Base-by-base conservation (phyloP, 2,797 vertebrate species). In the Steatocranus sp. region DNA sequence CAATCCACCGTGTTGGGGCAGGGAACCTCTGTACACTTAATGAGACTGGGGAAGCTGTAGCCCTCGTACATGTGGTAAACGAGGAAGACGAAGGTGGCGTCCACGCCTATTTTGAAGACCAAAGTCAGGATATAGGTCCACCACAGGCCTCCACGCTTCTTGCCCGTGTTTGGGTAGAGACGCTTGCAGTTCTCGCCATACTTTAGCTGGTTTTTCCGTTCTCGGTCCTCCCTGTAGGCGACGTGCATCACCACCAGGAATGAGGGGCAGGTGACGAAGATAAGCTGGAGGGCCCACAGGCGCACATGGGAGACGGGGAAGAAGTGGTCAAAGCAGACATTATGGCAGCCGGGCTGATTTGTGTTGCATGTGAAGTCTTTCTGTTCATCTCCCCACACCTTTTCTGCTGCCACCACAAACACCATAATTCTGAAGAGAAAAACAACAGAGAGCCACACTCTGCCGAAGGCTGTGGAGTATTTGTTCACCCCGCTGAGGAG, bases 261-360 rank as follows among this genome's bases (percentile, higher is more conserved):
- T 0, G 99, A 99, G 0, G 99, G 99, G 74, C 98, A 99, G 0
- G 98, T 99, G 93, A 99, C 99, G n/a, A 99, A 96, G 95, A 99
- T 99, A 91, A 99, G 98, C 95, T 99, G 98, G 88, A 99, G 94
- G 7, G 98, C 98, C 99, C 98, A 99, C 34, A 99, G 97, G 4
- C 98, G 97, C 79, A 99, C 94, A 17, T 99, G 98, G 61, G 98
- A 99, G 49, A 99, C 83, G 0, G 99, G 98, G 95, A 99, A 99
- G 95, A 97, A 99, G 89, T 97, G 90, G 78, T 99, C 98, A 0
- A 84, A 99, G 94, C 99, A 99, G 76, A 99, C 98, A 0, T 99
- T 99, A 90, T 96, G 94, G 94, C 98, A 99, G 46, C 99, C 99
- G 0, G 98, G 99, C 92, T 99, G 99, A 18, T 23, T 89, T 0